phyloP scores from a whole-genome alignment of 2,797 vertebrate genomes.

The Yasuhikotakia modesta region DNA sequence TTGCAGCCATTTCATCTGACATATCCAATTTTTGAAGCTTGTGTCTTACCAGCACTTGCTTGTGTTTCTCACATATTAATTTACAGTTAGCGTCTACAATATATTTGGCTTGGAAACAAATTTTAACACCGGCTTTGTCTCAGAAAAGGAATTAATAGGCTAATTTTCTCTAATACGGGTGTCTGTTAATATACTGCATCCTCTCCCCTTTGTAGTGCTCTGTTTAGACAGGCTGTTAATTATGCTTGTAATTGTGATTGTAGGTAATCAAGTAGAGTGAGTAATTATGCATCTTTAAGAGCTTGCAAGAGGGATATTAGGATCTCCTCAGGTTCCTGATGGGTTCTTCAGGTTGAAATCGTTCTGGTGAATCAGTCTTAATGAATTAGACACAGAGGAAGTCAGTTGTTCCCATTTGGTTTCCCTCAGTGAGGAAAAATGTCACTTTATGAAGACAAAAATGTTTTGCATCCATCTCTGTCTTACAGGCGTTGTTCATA shows the following conservation, averaged over 20 bases:
- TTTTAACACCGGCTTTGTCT: neutral
- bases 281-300: conserved; percentile 49
- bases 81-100: no score
- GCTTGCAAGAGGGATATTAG: conserved; percentile 30
- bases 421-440: conserved; percentile 2
- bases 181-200: neutral
- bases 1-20: neutral
- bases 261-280: conserved; percentile 45
- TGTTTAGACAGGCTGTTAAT: conserved; percentile 53
- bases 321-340: conserved; percentile 16
- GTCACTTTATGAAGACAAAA: conserved; percentile 7
- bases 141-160: neutral
- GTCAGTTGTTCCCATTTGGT: neutral
- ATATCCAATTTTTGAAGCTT: neutral
- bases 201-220: conserved; percentile 24
- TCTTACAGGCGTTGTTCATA: conserved; percentile 13
- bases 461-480: neutral
- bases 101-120: no score
- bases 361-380: conserved; percentile 6
- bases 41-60: neutral
- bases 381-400: neutral
- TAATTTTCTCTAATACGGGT: neutral
- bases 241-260: conserved; percentile 44
- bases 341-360: conserved; percentile 7
- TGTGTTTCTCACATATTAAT: neutral